A percentile compares a stretch with the other conserved stretches of the same genome.
These are phyloP conservation scores for Scarus forsteni DNA, from an alignment of 2,797 vertebrate genomes.

Conservation along the genomic window DNA sequence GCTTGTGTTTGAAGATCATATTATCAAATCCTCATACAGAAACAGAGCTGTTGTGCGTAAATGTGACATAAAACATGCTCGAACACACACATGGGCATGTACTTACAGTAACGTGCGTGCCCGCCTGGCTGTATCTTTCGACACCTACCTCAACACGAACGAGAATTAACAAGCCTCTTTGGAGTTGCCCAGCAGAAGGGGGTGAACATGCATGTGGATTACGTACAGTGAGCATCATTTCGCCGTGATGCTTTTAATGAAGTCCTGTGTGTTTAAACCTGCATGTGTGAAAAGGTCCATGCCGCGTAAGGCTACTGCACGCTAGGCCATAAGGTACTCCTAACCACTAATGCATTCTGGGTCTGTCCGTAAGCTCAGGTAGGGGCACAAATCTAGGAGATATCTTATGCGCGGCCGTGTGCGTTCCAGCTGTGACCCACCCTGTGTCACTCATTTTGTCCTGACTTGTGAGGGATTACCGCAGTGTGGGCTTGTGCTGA, in stretches of 20 bases:
- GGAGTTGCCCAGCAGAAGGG: conserved; percentile 49
- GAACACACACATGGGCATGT: background rate
- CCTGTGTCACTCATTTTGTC: conserved; percentile 78
- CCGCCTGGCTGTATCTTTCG: conserved; percentile 21
- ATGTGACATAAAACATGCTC: background rate
- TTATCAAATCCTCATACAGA: background rate
- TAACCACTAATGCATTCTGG: conserved; percentile 54
- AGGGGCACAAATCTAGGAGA: conserved; percentile 66
- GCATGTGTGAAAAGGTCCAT: conserved; percentile 54
- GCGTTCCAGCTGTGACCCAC: conserved; percentile 69
- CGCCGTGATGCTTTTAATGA: conserved; percentile 74
- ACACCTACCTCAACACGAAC: conserved; percentile 36
- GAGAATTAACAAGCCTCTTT: conserved; percentile 71
- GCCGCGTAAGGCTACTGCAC: conserved; percentile 12
- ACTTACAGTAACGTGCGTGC: background rate
- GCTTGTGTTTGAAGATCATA: background rate
- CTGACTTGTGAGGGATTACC: conserved; percentile 81
- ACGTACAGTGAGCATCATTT: conserved; percentile 62
- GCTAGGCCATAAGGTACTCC: conserved; percentile 34
- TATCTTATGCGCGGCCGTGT: conserved; percentile 58
- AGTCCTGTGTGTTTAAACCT: conserved; percentile 72
- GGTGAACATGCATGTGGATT: conserved; percentile 63
- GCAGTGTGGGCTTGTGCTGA: conserved; percentile 77
- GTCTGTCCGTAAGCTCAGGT: conserved; percentile 52
- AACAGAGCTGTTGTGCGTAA: conserved; percentile 14